Conservation (phyloP, 2,888 invertebrate genomes). For the Agrypnus murinus region DNA sequence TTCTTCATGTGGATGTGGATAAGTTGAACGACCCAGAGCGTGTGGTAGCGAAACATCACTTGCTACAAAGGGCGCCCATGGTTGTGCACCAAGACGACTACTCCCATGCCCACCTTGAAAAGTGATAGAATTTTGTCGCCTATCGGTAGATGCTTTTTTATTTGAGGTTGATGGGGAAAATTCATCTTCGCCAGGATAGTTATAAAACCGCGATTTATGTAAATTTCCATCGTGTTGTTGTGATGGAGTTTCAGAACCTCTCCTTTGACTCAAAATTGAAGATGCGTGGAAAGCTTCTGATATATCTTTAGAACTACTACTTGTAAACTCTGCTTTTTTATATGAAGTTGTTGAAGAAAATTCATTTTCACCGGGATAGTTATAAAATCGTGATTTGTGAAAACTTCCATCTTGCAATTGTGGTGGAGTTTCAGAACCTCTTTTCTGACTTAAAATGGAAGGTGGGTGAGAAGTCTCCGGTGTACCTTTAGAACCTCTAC, state of each 20-base stretch:
- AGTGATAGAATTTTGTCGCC: no score
- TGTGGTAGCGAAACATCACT: slow-evolving; percentile 31
- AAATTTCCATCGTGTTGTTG: not conserved
- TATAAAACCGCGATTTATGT: slow-evolving; percentile 26
- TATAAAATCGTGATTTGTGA: slow-evolving; percentile 27
- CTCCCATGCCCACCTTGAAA: not conserved
- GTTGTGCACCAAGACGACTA: slow-evolving; percentile 3
- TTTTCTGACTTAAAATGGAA: not conserved
- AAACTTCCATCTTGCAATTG: not conserved
- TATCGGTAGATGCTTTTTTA: not conserved
- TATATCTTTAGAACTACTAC: not conserved
- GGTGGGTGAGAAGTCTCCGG: no score
- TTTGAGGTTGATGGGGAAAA: not conserved
- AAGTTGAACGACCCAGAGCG: no score
- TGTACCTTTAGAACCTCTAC: not conserved
- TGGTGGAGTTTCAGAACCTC: not conserved
- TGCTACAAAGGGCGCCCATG: slow-evolving; percentile 29
- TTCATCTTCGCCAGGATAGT: not conserved
- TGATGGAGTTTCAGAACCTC: not conserved
- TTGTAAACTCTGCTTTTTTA: slow-evolving; percentile 3
- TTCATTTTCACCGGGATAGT: slow-evolving; percentile 10
- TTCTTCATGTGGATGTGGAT: no score
- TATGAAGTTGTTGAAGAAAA: not conserved
- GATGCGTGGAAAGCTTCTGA: no score
- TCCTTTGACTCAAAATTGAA: not conserved